phyloP scores from a whole-genome alignment of 1,140 invertebrate genomes.

The Globodera ellingtonae region DNA sequence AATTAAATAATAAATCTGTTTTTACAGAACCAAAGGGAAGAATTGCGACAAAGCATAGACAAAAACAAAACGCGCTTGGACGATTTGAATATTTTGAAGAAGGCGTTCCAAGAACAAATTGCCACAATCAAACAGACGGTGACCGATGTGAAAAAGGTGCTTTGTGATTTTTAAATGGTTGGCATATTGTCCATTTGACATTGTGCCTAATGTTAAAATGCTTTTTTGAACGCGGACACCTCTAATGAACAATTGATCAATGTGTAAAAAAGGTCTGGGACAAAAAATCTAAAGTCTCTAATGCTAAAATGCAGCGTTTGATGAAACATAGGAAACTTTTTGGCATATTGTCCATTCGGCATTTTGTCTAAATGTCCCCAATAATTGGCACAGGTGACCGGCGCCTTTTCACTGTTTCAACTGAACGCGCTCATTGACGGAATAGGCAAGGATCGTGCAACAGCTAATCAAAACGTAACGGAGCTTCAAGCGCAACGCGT shows the following conservation, averaged over 20 bases:
- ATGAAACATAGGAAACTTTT: no score
- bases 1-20: no score
- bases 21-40: not conserved
- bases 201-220: no score
- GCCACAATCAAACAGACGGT: conserved; percentile 3
- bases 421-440: conserved; percentile 42
- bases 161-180: not conserved
- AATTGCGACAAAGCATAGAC: conserved; percentile 1
- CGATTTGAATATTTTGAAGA: conserved; percentile 1
- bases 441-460: conserved; percentile 37
- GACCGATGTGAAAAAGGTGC: conserved; percentile 34
- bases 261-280: no score
- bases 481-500: conserved; percentile 3
- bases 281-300: no score
- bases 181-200: no score
- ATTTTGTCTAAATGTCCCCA: conserved; percentile 10
- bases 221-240: no score
- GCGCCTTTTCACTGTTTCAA: conserved; percentile 37
- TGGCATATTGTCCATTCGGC: not conserved
- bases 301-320: no score
- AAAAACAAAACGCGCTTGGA: conserved; percentile 7
- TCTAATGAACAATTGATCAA: no score
- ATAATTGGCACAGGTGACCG: not conserved
- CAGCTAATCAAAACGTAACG: conserved; percentile 20
- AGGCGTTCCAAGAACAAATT: conserved; percentile 20